These are phyloP conservation scores for Trogon surrucura DNA, from an alignment of 2,113 vertebrate genomes.

Conservation along the genomic window DNA sequence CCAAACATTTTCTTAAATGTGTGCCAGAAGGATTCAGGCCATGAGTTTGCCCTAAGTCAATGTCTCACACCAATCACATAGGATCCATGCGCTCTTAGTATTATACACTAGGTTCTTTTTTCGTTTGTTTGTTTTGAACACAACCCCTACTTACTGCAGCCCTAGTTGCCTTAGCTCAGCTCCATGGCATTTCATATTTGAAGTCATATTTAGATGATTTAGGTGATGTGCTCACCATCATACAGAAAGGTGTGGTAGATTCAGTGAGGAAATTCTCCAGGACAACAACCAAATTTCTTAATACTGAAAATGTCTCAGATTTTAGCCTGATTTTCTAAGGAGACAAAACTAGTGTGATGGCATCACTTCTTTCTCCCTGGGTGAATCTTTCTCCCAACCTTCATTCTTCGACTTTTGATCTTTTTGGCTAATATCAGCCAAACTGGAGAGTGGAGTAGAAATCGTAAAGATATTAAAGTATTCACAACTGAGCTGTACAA, in stretches of 20 bases:
- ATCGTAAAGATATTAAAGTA: not conserved
- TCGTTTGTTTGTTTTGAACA: not conserved
- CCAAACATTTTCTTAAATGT: not conserved
- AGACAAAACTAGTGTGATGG: not conserved
- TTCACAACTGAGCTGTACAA: not conserved
- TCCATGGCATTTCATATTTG: not conserved
- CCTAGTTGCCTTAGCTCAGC: not conserved
- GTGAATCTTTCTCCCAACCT: not conserved
- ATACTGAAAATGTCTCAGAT: not conserved
- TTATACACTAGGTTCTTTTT: not conserved
- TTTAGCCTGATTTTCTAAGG: constrained; percentile 42
- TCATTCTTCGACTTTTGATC: not conserved
- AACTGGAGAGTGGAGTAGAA: not conserved
- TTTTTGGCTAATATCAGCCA: not conserved
- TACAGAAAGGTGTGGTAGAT: not conserved
- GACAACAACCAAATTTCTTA: not conserved
- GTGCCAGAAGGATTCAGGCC: not conserved
- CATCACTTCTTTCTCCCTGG: not conserved
- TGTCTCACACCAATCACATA: not conserved
- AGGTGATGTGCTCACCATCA: not conserved
- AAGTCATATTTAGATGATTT: not conserved
- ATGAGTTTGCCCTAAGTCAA: not conserved
- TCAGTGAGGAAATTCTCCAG: not conserved
- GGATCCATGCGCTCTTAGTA: not conserved
- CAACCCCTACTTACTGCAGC: not conserved